These are phyloP conservation scores for Teleogryllus oceanicus DNA, from an alignment of 2,888 invertebrate genomes.

Conservation along the genomic window DNA sequence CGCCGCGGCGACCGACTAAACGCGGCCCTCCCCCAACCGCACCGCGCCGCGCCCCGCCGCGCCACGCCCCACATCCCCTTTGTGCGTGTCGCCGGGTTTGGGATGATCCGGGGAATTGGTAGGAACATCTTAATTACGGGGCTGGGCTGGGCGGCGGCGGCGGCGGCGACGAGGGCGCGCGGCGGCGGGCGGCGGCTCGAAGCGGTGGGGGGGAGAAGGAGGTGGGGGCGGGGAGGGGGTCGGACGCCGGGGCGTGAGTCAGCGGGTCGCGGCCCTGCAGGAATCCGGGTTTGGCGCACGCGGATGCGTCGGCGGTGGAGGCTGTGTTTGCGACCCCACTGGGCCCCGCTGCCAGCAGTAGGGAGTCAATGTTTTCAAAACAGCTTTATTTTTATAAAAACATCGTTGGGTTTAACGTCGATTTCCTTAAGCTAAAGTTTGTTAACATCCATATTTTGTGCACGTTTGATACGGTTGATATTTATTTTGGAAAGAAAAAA, in stretches of 20 bases:
- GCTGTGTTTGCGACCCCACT: background rate
- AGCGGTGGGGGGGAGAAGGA: background rate
- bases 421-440: too few species aligned
- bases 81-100: background rate
- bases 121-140: slow-evolving; percentile 7
- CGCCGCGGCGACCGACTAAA: too few species aligned
- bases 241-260: background rate
- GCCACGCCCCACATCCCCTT: background rate
- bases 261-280: background rate
- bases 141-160: background rate
- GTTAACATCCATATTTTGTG: too few species aligned
- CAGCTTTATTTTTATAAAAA: too few species aligned
- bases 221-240: background rate
- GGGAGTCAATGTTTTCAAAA: too few species aligned
- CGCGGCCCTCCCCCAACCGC: too few species aligned
- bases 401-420: too few species aligned
- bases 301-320: background rate
- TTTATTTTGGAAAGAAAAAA: too few species aligned
- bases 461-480: too few species aligned
- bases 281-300: background rate
- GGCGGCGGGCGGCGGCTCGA: background rate
- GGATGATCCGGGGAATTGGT: slow-evolving; percentile 6
- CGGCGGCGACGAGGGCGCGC: background rate
- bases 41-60: too few species aligned
- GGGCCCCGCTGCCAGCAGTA: background rate